These are phyloP conservation scores for Cryptocheilus praepositus DNA, from an alignment of 2,888 invertebrate genomes.

Conservation along the genomic window DNA sequence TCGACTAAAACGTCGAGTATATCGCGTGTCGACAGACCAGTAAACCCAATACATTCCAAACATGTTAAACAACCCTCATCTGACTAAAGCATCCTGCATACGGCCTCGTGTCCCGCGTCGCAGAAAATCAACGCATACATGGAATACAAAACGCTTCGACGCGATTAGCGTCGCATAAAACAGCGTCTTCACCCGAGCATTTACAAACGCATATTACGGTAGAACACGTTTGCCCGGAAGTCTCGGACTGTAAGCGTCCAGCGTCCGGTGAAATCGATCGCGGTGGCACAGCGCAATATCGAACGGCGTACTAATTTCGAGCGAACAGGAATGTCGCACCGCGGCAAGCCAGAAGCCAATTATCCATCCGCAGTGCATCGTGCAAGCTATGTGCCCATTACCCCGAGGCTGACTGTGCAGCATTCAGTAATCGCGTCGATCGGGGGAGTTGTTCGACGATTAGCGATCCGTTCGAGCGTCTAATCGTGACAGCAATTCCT, in stretches of 20 bases:
- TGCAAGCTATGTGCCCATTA: constrained; percentile 16
- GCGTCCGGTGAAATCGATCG: constrained; percentile 5
- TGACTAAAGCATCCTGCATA: too few species aligned
- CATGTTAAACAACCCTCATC: too few species aligned
- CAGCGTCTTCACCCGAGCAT: too few species aligned
- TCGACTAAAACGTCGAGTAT: too few species aligned
- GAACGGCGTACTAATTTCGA: constrained; percentile 17
- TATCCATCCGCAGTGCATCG: constrained; percentile 24
- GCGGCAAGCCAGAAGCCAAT: constrained; percentile 27
- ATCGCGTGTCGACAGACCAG: too few species aligned
- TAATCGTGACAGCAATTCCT: constrained; percentile 31
- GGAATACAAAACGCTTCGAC: too few species aligned
- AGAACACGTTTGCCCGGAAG: too few species aligned
- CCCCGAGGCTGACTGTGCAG: constrained; percentile 17
- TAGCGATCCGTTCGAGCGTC: constrained; percentile 27
- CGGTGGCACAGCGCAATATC: constrained; percentile 5
- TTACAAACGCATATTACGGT: too few species aligned
- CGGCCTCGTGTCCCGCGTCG: too few species aligned
- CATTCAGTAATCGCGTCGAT: constrained; percentile 25
- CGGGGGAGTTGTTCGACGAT: constrained; percentile 24
- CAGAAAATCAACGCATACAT: too few species aligned
- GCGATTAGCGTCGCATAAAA: too few species aligned
- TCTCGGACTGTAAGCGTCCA: not conserved
- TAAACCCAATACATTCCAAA: too few species aligned
- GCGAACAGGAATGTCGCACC: constrained; percentile 12